Conservation (phyloP, 2,888 invertebrate genomes). For the Hylaea fasciaria region DNA sequence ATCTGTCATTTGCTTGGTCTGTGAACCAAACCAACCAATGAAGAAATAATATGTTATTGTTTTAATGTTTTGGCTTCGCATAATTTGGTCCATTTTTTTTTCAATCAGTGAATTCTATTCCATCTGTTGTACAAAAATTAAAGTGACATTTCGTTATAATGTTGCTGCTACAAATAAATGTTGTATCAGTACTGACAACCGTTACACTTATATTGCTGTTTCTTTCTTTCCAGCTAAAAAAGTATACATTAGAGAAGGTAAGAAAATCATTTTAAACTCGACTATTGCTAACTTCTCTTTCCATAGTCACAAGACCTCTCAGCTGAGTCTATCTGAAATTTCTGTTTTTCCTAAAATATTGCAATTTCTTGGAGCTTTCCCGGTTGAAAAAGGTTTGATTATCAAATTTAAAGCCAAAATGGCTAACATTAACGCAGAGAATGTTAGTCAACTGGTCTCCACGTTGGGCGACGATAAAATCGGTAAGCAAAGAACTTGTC, state of each 20-base stretch:
- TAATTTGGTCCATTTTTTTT: too few relatives aligned
- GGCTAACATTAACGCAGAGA: conserved; percentile 86
- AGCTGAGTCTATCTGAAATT: conserved; percentile 76
- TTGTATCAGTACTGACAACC: conserved; percentile 60
- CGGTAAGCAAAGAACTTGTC: conserved; percentile 84
- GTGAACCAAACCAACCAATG: too few relatives aligned
- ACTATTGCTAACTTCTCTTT: conserved; percentile 65
- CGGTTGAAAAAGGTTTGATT: conserved; percentile 50
- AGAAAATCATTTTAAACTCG: conserved; percentile 55
- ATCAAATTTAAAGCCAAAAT: conserved; percentile 72
- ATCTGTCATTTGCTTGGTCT: too few relatives aligned
- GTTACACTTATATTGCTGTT: conserved; percentile 52
- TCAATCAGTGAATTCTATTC: too few relatives aligned
- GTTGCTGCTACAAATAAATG: too few relatives aligned
- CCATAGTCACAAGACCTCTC: conserved; percentile 84
- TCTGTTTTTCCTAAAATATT: conserved; percentile 62
- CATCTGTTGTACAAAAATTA: too few relatives aligned
- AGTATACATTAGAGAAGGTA: conserved; percentile 76
- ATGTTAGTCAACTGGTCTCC: conserved; percentile 87
- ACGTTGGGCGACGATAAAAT: conserved; percentile 93
- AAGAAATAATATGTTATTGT: too few relatives aligned
- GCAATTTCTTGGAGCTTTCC: conserved; percentile 55
- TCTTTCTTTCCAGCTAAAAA: conserved; percentile 68
- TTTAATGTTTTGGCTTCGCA: too few relatives aligned
- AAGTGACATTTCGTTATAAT: too few relatives aligned